phyloP scores from a whole-genome alignment of 2,888 invertebrate species.

The Catocala sponsa region DNA sequence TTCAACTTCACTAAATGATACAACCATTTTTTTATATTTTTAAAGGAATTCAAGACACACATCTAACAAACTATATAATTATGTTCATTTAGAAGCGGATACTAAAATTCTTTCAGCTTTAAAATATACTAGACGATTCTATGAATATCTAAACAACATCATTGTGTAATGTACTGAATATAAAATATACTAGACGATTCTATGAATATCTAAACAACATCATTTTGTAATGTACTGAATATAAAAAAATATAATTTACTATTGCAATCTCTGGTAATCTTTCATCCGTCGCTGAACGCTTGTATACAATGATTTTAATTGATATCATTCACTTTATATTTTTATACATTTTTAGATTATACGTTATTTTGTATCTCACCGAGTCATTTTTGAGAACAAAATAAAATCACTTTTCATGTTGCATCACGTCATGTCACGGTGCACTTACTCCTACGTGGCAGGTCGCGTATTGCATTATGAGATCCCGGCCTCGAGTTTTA shows the following conservation, averaged over 20 bases:
- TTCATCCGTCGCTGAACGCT: constrained; percentile 71
- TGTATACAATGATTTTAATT: constrained; percentile 73
- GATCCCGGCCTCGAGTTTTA: constrained; percentile 84
- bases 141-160: constrained; percentile 58
- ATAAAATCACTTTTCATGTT: constrained; percentile 86
- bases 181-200: constrained; percentile 71
- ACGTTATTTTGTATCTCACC: constrained; percentile 65
- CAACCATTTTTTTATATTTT: constrained; percentile 71
- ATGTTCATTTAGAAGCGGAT: constrained; percentile 67
- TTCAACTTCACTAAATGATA: constrained; percentile 68
- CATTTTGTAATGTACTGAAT: constrained; percentile 67
- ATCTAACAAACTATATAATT: constrained; percentile 65
- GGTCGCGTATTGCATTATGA: constrained; percentile 79
- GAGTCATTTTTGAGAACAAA: constrained; percentile 80
- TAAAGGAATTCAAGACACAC: constrained; percentile 72
- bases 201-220: constrained; percentile 60
- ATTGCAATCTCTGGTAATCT: constrained; percentile 81
- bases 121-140: constrained; percentile 64
- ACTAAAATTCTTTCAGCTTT: constrained; percentile 64
- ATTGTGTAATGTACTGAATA: constrained; percentile 70
- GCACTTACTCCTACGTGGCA: constrained; percentile 68
- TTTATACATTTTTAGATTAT: constrained; percentile 77
- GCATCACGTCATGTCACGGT: constrained; percentile 67
- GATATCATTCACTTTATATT: constrained; percentile 78
- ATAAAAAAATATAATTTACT: constrained; percentile 85